These are phyloP conservation scores for Leucoraja ocellata DNA, from an alignment of 2,797 vertebrate species.

Conservation along the genomic window DNA sequence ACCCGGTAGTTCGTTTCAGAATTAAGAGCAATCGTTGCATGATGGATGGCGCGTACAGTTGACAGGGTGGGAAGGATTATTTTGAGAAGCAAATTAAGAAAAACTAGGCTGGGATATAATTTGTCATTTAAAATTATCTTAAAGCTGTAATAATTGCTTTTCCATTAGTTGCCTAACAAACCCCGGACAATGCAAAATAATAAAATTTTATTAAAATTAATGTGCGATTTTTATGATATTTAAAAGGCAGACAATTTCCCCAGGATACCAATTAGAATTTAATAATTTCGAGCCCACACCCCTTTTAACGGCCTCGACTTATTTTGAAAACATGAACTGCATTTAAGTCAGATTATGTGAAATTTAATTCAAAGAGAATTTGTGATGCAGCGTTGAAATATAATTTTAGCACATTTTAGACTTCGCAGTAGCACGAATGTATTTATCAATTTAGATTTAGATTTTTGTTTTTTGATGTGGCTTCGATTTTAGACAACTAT, in stretches of 20 bases:
- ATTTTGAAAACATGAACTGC: not conserved
- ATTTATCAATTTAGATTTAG: not conserved
- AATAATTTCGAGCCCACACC: not conserved
- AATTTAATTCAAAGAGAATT: not conserved
- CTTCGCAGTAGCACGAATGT: not conserved
- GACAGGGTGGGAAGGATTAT: not conserved
- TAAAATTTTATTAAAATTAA: slow-evolving; percentile 8
- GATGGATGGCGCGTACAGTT: not conserved
- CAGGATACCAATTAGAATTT: slow-evolving; percentile 30
- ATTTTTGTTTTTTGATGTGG: not conserved
- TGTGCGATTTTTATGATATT: slow-evolving; percentile 14
- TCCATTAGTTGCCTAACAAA: not conserved
- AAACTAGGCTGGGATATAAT: not conserved
- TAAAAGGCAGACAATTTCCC: not conserved
- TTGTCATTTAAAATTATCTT: not conserved
- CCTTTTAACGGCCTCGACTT: not conserved
- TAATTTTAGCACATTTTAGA: no score
- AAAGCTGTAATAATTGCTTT: no score
- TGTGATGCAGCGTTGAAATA: not conserved
- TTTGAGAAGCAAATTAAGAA: not conserved
- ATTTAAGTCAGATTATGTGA: not conserved
- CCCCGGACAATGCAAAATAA: not conserved
- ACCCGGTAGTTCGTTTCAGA: not conserved
- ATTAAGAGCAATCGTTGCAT: not conserved
- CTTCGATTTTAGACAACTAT: not conserved